phyloP scores from a whole-genome alignment of 2,113 vertebrate genomes.

The Atractosteus spatula region DNA sequence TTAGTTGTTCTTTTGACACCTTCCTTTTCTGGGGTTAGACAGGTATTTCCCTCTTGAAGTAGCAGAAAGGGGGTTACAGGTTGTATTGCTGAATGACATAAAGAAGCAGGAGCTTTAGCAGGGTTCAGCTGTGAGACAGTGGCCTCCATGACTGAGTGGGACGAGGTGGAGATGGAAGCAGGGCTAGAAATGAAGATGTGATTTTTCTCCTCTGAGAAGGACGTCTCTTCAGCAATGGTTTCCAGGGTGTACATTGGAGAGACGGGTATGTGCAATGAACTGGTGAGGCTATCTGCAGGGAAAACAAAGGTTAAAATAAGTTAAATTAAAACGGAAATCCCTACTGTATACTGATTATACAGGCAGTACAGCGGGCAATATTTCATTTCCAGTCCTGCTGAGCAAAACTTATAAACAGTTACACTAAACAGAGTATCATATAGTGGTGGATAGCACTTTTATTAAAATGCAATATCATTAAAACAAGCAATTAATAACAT shows the following conservation, averaged over 20 bases:
- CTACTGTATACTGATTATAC: no score
- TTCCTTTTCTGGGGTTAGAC: constrained; percentile 16
- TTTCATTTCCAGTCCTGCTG: no score
- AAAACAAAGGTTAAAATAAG: background rate
- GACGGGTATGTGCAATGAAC: constrained; percentile 62
- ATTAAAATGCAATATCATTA: no score
- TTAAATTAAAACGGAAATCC: no score
- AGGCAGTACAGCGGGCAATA: no score
- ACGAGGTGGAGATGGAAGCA: constrained; percentile 23
- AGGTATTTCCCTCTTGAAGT: constrained; percentile 14
- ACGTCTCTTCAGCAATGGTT: constrained; percentile 74
- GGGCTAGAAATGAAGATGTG: constrained; percentile 22
- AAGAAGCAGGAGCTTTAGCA: constrained; percentile 18
- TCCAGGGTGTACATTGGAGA: constrained; percentile 71
- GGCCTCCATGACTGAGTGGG: constrained; percentile 19
- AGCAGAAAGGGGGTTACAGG: background rate
- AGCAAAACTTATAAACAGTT: no score
- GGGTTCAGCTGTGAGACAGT: constrained; percentile 25
- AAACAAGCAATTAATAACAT: no score
- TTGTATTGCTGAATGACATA: constrained; percentile 40
- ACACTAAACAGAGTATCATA: no score
- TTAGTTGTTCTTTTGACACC: constrained; percentile 15
- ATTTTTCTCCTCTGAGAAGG: constrained; percentile 47
- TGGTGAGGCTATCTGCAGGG: constrained; percentile 60
- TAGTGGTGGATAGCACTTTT: no score